Evolutionary conservation across 2,797 vertebrate species (phyloP), one percentile per base, ranked within the genome.

Genomic region (Pangasius djambal): DNA sequence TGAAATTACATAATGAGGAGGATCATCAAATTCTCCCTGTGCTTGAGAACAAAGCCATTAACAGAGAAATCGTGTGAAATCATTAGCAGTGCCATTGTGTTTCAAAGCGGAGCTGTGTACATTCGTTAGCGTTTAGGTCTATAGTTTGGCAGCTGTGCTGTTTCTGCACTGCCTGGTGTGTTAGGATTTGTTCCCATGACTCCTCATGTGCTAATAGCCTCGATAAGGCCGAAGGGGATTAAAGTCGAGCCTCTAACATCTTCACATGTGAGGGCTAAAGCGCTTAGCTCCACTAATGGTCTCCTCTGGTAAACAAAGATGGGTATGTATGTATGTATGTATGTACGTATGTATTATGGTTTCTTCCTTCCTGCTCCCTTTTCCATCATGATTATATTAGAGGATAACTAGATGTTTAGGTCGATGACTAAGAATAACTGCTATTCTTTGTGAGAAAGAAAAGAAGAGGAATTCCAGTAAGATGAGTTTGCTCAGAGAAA

Each of bases 211-310:
- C 88, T 93, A 92, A 94, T 90, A 91, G 91, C 91, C 91, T 91
- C 86, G 93, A 92, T 93, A 93, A 93, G 84, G 40, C 84, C 89
- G 87, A 79, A 82, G 82, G 52, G 93, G 93, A 95, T 94, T 93
- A 93, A 70, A 92, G 87, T 92, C 92, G 90, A 89, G 85, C 75
- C 89, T 85, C 82, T 89, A 91, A 90, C 92, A 92, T 93, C 91
- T 90, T 91, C 79, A 72, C 86, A 86, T 88, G 89, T 91, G 63
- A 91, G 87, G 89, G 86, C 92, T 93, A 88, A 93, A 90, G 89
- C n/a, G 70, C 91, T 92, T 90, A 92, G 57, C n/a, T 59, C 77
- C 72, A 63, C 89, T 74, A 87, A 87, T 91, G 90, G 87, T 86
- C 88, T 82, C 86, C 87, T 81, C 77, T 75, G 89, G 82, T 78